Evolutionary conservation across 2,113 vertebrate species (phyloP).

Genomic region (Coracopsis vasa): DNA sequence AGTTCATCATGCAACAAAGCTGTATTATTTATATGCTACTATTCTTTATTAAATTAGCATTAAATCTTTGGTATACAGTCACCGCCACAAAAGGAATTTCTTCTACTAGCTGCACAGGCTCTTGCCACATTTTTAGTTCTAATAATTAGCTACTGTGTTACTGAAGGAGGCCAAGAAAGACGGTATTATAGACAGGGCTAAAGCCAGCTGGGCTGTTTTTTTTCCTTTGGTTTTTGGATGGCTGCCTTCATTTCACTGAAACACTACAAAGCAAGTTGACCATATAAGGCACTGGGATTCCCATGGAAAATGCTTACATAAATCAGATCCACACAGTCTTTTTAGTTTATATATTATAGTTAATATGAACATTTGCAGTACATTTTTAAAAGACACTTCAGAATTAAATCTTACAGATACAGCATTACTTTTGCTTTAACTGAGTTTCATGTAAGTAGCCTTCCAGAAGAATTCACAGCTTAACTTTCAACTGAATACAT

Average conservation of each 20-base stretch:
- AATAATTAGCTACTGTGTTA: slow-evolving; percentile 72
- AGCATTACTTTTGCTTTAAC: not conserved
- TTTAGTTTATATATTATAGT: slow-evolving; percentile 46
- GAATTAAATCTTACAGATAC: not conserved
- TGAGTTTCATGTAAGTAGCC: not conserved
- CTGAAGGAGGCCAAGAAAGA: slow-evolving; percentile 69
- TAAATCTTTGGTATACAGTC: slow-evolving; percentile 3
- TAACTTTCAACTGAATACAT: not conserved
- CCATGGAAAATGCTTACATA: slow-evolving; percentile 80
- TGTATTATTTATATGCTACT: not conserved
- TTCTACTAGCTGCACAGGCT: slow-evolving; percentile 65
- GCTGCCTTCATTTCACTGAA: slow-evolving; percentile 78
- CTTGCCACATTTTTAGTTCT: slow-evolving; percentile 50
- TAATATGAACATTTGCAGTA: not conserved
- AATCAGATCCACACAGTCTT: slow-evolving; percentile 64
- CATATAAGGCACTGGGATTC: slow-evolving; percentile 96
- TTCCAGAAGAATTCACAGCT: not conserved
- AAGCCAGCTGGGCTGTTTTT: slow-evolving; percentile 71
- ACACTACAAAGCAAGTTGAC: slow-evolving; percentile 80
- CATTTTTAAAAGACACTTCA: not conserved
- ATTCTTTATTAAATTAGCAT: slow-evolving; percentile 33
- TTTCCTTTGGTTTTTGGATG: slow-evolving; percentile 68
- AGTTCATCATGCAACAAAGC: not conserved
- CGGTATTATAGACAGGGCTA: slow-evolving; percentile 63
- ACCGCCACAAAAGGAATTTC: slow-evolving; percentile 87